A percentile compares a stretch with the other conserved stretches of the same genome.
Conservation (phyloP, 2,797 vertebrate species). For the Acestrorhynchus altus region DNA sequence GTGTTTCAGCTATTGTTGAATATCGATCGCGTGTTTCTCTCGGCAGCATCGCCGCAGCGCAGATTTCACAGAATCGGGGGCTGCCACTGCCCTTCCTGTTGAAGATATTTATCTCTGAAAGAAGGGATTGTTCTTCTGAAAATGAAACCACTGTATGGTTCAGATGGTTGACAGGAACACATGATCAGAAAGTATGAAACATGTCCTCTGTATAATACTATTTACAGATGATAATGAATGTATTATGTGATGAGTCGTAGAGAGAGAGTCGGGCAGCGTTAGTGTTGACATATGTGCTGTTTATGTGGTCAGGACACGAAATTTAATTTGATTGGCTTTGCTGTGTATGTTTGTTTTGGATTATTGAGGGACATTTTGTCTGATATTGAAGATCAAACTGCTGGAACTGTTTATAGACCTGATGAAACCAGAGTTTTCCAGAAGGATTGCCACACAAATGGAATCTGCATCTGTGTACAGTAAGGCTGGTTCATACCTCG, state of each 20-base stretch:
- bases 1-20: background rate
- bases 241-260: background rate
- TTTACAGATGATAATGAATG: background rate
- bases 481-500: too few relatives aligned
- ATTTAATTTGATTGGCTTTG: too few relatives aligned
- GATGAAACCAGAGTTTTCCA: too few relatives aligned
- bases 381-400: background rate
- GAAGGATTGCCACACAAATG: too few relatives aligned
- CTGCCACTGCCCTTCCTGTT: slow-evolving; percentile 53
- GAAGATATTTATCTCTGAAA: slow-evolving; percentile 55
- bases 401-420: background rate
- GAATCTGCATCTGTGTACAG: too few relatives aligned
- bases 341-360: too few relatives aligned
- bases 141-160: slow-evolving; percentile 31
- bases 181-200: slow-evolving; percentile 16
- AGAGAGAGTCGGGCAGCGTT: background rate
- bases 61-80: slow-evolving; percentile 38
- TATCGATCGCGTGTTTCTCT: slow-evolving; percentile 1
- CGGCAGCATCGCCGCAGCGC: background rate
- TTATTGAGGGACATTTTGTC: background rate
- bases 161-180: slow-evolving; percentile 1
- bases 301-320: background rate
- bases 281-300: background rate
- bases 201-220: background rate
- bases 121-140: slow-evolving; percentile 44